Evolutionary conservation across 1,140 invertebrate species (phyloP).

Genomic region (Lordiphosa collinella): DNA sequence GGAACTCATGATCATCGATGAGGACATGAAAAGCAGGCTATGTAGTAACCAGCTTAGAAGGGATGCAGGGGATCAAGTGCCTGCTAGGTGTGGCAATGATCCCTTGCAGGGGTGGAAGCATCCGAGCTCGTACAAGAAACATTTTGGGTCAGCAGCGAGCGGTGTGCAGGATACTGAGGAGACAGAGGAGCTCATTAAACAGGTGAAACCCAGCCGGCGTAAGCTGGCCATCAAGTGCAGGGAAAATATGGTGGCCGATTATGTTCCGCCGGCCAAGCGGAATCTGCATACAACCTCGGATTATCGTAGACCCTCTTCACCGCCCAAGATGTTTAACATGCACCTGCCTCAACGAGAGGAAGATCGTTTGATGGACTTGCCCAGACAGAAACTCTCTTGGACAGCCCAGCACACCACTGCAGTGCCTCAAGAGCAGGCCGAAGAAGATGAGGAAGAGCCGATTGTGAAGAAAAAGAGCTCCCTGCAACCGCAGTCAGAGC

Average conservation of each 20-base stretch:
- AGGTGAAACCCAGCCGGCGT: constrained; percentile 9
- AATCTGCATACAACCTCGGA: background rate
- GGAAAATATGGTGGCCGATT: too few species aligned
- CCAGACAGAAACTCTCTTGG: background rate
- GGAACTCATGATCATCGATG: constrained; percentile 45
- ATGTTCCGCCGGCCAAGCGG: too few species aligned
- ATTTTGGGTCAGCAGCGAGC: background rate
- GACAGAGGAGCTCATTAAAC: background rate
- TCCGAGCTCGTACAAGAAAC: constrained; percentile 1
- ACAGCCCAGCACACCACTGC: too few species aligned
- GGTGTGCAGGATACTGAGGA: background rate
- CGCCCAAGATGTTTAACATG: background rate
- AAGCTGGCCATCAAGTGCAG: constrained; percentile 1
- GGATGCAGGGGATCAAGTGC: background rate
- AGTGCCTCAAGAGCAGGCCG: background rate
- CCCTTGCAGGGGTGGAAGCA: constrained; percentile 43
- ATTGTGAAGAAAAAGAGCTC: too few species aligned
- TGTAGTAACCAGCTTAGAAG: constrained; percentile 15
- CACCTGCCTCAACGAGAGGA: background rate
- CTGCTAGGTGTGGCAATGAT: constrained; percentile 1
- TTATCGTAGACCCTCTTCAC: too few species aligned
- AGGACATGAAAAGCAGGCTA: constrained; percentile 21
- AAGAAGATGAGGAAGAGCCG: background rate
- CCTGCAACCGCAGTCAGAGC: background rate
- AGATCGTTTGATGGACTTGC: background rate